A percentile compares a stretch with the other conserved stretches of the same genome.
Conservation (phyloP, 2,888 invertebrate species). For the Sphecodes monilicornis region DNA sequence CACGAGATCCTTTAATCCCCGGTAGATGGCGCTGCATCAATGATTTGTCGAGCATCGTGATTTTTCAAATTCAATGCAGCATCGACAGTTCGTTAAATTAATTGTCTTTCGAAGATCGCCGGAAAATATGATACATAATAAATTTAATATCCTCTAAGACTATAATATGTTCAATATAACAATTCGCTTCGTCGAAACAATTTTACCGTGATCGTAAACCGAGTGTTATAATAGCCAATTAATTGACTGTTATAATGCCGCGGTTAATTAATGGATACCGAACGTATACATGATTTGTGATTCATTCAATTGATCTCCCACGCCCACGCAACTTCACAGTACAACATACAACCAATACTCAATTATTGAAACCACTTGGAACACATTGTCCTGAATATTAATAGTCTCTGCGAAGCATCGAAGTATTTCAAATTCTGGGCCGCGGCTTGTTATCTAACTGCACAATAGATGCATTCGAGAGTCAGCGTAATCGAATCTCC, state of each 20-base stretch:
- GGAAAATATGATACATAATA: neutral
- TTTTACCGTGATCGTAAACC: neutral
- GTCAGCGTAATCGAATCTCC: conserved; percentile 41
- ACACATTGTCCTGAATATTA: neutral
- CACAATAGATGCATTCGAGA: conserved; percentile 7
- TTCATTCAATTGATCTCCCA: conserved; percentile 59
- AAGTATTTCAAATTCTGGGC: neutral
- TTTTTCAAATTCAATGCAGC: neutral
- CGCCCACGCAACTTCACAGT: conserved; percentile 57
- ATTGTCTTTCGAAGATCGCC: neutral
- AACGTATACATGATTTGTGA: conserved; percentile 41
- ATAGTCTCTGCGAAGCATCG: neutral
- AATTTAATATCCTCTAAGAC: neutral
- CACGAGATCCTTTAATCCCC: neutral
- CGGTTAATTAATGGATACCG: conserved; percentile 61
- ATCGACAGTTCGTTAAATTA: neutral
- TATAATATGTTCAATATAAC: neutral
- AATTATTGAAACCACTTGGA: neutral
- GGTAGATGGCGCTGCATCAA: neutral
- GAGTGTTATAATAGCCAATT: conserved; percentile 31
- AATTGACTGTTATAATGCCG: conserved; percentile 40
- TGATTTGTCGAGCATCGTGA: neutral
- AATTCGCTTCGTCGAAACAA: neutral
- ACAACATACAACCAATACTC: neutral
- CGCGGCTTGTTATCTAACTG: neutral